Conservation (phyloP, 2,797 vertebrate genomes). For the Falco biarmicus region DNA sequence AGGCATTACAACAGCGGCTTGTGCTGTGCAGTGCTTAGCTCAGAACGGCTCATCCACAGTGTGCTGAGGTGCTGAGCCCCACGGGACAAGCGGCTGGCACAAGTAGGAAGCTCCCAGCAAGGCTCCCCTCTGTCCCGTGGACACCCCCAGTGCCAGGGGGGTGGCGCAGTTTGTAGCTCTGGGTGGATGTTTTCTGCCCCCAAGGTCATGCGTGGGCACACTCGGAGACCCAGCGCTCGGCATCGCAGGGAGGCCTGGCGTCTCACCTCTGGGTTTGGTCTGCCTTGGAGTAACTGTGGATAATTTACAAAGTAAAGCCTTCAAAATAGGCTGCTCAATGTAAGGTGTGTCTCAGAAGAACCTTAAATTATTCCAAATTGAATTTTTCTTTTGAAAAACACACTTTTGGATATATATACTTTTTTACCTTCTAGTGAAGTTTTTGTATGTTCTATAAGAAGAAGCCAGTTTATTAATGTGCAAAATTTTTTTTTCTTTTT, state of each 20-base stretch:
- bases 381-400: neutral
- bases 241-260: neutral
- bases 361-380: neutral
- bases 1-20: neutral
- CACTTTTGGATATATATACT: neutral
- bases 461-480: neutral
- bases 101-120: neutral
- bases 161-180: accelerated
- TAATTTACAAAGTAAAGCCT: neutral
- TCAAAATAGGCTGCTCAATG: neutral
- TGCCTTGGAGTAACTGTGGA: neutral
- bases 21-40: neutral
- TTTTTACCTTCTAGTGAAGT: neutral
- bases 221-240: neutral
- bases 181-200: accelerated
- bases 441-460: neutral
- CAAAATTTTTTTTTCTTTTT: neutral
- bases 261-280: neutral
- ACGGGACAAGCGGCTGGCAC: too few species aligned
- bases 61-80: neutral
- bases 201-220: accelerated
- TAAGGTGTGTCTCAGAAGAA: neutral
- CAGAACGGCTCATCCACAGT: accelerated
- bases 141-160: neutral
- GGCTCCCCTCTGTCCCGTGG: neutral